Evolutionary conservation across 2,888 invertebrate species (phyloP).

Genomic region (Lapara coniferarum): DNA sequence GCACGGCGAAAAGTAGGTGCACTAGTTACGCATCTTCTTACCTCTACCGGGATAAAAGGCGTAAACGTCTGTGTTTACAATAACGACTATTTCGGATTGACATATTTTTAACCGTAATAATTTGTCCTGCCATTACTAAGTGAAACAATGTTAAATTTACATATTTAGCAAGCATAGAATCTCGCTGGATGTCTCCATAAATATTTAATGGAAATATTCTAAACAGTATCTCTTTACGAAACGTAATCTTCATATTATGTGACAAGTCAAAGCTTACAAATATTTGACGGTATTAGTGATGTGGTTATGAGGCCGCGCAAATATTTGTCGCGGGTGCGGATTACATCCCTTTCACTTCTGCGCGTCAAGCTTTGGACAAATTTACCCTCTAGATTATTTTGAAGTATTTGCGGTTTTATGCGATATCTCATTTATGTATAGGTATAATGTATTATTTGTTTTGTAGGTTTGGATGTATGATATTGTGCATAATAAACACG

Average conservation of each 20-base stretch:
- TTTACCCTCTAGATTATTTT: background rate
- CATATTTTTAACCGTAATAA: background rate
- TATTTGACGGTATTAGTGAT: background rate
- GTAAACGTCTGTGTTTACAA: background rate
- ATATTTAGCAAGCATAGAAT: too few species aligned
- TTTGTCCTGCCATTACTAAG: background rate
- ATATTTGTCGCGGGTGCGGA: constrained; percentile 18
- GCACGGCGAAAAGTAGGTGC: too few species aligned
- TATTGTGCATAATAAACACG: background rate
- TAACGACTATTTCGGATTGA: background rate
- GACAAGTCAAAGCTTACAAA: background rate
- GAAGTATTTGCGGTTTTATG: background rate
- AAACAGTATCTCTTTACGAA: too few species aligned
- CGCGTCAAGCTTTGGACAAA: background rate
- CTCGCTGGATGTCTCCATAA: too few species aligned
- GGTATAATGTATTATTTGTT: background rate
- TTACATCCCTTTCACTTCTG: constrained; percentile 4
- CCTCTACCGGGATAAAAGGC: too few species aligned
- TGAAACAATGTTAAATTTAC: background rate
- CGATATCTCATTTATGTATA: too few species aligned
- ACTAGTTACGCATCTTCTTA: too few species aligned
- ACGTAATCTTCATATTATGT: background rate
- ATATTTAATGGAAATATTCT: too few species aligned
- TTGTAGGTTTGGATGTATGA: too few species aligned
- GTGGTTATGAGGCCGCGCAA: constrained; percentile 4